phyloP scores from a whole-genome alignment of 1,140 invertebrate species.

The Drosophila mayri region DNA sequence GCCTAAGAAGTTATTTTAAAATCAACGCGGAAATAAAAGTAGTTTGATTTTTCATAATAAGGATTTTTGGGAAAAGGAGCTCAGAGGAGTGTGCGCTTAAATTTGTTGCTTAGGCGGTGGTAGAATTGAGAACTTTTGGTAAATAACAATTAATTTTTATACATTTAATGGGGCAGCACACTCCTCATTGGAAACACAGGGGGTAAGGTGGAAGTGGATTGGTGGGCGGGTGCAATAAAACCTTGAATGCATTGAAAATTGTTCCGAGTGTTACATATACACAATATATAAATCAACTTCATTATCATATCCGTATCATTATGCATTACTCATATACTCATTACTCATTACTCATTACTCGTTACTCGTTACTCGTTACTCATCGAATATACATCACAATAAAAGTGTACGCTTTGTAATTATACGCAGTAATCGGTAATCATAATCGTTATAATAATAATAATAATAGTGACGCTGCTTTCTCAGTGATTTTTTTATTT shows the following conservation, averaged over 20 bases:
- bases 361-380: slow-evolving; percentile 64
- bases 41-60: not conserved
- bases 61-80: not conserved
- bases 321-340: slow-evolving; percentile 58
- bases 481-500: slow-evolving; percentile 53
- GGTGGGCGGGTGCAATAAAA: slow-evolving; percentile 53
- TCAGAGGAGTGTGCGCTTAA: slow-evolving; percentile 1
- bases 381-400: slow-evolving; percentile 83
- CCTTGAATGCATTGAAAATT: slow-evolving; percentile 59
- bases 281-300: slow-evolving; percentile 82
- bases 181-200: not conserved
- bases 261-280: slow-evolving; percentile 62
- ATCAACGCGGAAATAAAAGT: slow-evolving; percentile 29
- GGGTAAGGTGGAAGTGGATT: slow-evolving; percentile 11
- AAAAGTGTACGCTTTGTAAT: slow-evolving; percentile 82
- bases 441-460: slow-evolving; percentile 67
- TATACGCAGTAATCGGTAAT: slow-evolving; percentile 71
- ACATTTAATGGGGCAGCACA: slow-evolving; percentile 16
- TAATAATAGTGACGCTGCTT: slow-evolving; percentile 75
- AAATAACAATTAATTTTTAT: slow-evolving; percentile 28
- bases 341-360: slow-evolving; percentile 60
- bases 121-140: slow-evolving; percentile 35
- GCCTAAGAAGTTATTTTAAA: slow-evolving; percentile 1
- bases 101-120: slow-evolving; percentile 22
- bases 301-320: slow-evolving; percentile 83